Evolutionary conservation across 2,888 invertebrate species (phyloP).

Genomic region (Pheosia tremula): DNA sequence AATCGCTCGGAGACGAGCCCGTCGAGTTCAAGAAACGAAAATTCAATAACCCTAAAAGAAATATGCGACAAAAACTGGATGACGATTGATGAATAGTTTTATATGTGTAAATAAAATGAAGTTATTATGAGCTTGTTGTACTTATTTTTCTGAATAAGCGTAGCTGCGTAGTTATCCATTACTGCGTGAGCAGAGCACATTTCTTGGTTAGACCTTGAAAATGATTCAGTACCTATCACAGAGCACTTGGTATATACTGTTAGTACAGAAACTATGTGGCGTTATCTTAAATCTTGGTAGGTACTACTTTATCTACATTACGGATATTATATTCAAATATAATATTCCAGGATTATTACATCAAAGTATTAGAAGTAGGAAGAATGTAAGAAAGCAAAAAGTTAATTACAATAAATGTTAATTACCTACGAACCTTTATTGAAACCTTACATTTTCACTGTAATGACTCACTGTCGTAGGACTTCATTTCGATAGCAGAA

Average conservation of each 20-base stretch:
- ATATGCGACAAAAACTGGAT: conserved; percentile 86
- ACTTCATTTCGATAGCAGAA: conserved; percentile 21
- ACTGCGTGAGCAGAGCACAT: no score
- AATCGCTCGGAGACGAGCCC: conserved; percentile 79
- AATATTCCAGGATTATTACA: no score
- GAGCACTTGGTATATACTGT: no score
- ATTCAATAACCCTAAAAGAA: conserved; percentile 83
- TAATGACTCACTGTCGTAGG: conserved; percentile 31
- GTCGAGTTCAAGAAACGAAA: conserved; percentile 89
- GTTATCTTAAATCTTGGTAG: no score
- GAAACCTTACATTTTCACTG: conserved; percentile 18
- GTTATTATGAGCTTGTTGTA: no score
- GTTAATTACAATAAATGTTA: conserved; percentile 3
- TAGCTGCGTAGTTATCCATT: no score
- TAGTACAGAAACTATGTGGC: no score
- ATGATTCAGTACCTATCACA: no score
- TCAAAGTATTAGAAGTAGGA: neutral
- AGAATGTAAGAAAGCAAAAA: conserved; percentile 6
- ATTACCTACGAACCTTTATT: neutral
- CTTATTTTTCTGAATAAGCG: no score
- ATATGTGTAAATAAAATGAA: neutral
- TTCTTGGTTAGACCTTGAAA: no score
- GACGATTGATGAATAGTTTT: conserved; percentile 75
- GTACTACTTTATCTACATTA: no score
- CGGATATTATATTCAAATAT: no score